Evolutionary conservation across 1,140 invertebrate species (phyloP), one percentile per base, ranked within the genome.

Genomic region (Brachionus rotundiformis): DNA sequence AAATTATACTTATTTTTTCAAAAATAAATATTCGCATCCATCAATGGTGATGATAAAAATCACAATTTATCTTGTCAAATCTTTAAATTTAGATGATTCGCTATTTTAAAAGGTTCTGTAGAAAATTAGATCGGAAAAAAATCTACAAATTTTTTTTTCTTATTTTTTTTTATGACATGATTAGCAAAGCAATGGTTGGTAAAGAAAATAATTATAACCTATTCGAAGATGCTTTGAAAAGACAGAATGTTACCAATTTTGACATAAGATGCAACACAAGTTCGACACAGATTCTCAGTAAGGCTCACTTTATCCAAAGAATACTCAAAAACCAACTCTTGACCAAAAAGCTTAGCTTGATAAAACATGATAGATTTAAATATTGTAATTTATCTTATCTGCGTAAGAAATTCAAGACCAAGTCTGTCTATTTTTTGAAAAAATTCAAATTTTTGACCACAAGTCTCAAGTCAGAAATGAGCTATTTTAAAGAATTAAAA

Each of bases 221-320:
- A 5, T 36, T 36, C 8, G 33, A n/a, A n/a, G n/a, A n/a, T n/a
- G n/a, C n/a, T n/a, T n/a, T 61, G n/a, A 29, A 33, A 31, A 68
- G 31, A 4, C 63, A 68, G 27, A 68, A 68, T 68, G 63, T 68
- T 11, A 31, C 63, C 5, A 68, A 68, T 33, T 68, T 68, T 36
- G 29, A 68, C 16, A 31, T 68, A 19, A 29, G n/a, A 16, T 68
- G 63, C 29, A 11, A 68, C 6, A 68, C 1, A 0, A 68, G 10
- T 31, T 36, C 11, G 16, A 19, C 29, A 8, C 36, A 33, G 16
- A 36, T n/a, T n/a, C 1, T 36, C 13, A 54, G n/a, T 16, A 54
- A 54, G 6, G 63, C 29, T 10, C 31, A 68, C 6, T 68, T 68
- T 36, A 19, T 68, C 29, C 29, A 68, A 68, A 11, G n/a, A 3